Evolutionary conservation across 2,113 vertebrate species (phyloP).

Genomic region (Erpornis zantholeuca): DNA sequence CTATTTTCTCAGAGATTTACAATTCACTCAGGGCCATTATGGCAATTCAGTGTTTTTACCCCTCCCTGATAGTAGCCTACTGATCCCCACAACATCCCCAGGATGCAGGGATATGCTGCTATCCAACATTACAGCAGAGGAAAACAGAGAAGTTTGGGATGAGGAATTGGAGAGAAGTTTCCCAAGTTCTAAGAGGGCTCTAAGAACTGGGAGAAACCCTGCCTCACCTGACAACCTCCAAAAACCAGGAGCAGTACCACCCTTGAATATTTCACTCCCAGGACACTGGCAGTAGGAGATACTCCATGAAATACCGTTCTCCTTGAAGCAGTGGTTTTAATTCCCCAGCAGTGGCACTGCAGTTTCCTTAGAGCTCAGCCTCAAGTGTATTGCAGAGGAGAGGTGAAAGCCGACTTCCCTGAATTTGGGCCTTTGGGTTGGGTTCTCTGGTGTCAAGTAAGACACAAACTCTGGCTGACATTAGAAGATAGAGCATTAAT

Average conservation of each 20-base stretch:
- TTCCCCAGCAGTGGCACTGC: not conserved
- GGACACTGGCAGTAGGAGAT: not conserved
- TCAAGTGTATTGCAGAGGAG: not conserved
- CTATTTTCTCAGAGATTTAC: not conserved
- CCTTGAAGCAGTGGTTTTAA: not conserved
- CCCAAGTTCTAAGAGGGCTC: not conserved
- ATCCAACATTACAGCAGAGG: not conserved
- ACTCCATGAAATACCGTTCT: accelerated
- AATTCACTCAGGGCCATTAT: not conserved
- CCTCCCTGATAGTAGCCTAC: not conserved
- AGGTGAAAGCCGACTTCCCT: not conserved
- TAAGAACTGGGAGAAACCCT: not conserved
- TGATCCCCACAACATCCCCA: not conserved
- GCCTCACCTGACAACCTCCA: not conserved
- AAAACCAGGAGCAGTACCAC: not conserved
- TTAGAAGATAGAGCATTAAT: not conserved
- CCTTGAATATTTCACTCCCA: not conserved
- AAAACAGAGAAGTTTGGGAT: not conserved
- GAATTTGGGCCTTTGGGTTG: not conserved
- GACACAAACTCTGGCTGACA: not conserved
- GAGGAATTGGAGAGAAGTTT: not conserved
- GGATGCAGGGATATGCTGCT: not conserved
- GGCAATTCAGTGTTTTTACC: not conserved
- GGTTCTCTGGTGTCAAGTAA: not conserved
- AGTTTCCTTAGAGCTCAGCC: not conserved